phyloP scores from a whole-genome alignment of 1,140 invertebrate genomes.

The Bombus superbus region DNA sequence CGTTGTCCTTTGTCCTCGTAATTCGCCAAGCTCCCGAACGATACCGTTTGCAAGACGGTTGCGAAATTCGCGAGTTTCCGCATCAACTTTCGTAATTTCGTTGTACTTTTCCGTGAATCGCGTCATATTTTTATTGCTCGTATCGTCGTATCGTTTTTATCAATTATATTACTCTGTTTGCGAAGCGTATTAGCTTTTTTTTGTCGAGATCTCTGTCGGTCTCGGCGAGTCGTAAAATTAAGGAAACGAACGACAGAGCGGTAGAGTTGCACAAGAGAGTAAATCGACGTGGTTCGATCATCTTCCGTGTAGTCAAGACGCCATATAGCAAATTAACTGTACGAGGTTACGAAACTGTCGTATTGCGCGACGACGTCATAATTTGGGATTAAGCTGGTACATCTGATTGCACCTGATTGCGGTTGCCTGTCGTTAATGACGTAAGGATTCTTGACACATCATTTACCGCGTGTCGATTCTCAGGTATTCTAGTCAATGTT shows the following conservation, averaged over 20 bases:
- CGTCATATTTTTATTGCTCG: neutral
- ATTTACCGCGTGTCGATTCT: neutral
- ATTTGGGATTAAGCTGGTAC: neutral
- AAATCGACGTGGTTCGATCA: neutral
- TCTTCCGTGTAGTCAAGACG: neutral
- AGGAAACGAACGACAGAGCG: neutral
- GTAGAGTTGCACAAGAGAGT: neutral
- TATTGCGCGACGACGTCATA: neutral
- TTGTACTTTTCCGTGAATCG: neutral
- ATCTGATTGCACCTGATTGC: neutral
- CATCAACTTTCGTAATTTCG: slow-evolving; percentile 3
- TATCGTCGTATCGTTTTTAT: neutral
- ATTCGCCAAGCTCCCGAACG: neutral
- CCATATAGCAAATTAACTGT: neutral
- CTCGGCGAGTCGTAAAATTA: neutral
- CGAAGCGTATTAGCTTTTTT: neutral
- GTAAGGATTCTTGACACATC: neutral
- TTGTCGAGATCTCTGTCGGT: neutral
- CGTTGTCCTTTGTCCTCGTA: slow-evolving; percentile 40
- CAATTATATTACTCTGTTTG: neutral
- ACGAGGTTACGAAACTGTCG: neutral
- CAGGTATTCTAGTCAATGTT: neutral
- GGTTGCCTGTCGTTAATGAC: neutral
- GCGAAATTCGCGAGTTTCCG: neutral
- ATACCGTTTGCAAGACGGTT: slow-evolving; percentile 1